Base-by-base conservation (phyloP, 2,797 vertebrate genomes). In the Cossypha dichroa region DNA sequence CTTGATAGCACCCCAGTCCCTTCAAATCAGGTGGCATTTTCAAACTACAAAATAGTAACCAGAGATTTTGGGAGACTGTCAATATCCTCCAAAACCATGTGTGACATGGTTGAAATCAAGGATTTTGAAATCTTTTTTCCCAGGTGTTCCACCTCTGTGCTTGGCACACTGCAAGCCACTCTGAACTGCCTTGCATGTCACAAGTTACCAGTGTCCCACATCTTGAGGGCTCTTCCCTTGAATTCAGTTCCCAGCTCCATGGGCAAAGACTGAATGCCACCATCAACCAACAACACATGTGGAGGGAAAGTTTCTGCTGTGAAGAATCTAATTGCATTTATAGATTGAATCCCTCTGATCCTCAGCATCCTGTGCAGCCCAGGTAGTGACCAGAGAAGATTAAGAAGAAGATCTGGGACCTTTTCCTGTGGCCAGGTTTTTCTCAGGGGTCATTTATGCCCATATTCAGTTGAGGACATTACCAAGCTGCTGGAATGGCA, bases 251-350 rank as follows among this genome's bases (percentile, higher is more conserved):
- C 51, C 38, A 66, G 20, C 19, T 79, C 33, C 31, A 11, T 2
- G 2, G 26, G 51, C 16, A 70, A 74, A 70, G 16, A 29, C 11
- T 40, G 33, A 74, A 72, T 21, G 21, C 4, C 40, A 56, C 43
- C 34, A 31, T 14, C 0, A 0, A 45, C 34, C 66, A 73, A 52
- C 22, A 95, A 55, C 3, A 5, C 0, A 0, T 0, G 0, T 33
- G 40, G 79, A 72, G 9, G 20, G 28, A 46, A 89, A 58, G 22
- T 72, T 79, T 89, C 17, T 52, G 18, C 33, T 85, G 18, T 59
- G 11, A 85, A 95, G 31, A 69, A 67, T 66, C 62, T 23, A 45
- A 40, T 15, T 67, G 52, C 19, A 38, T 73, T 52, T 55, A 34
- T 10, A 74, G 33, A 38, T 29, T 25, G 3, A 76, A 58, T 79